Base-by-base conservation (phyloP, 2,888 invertebrate genomes). In the Stenodema calcarata region DNA sequence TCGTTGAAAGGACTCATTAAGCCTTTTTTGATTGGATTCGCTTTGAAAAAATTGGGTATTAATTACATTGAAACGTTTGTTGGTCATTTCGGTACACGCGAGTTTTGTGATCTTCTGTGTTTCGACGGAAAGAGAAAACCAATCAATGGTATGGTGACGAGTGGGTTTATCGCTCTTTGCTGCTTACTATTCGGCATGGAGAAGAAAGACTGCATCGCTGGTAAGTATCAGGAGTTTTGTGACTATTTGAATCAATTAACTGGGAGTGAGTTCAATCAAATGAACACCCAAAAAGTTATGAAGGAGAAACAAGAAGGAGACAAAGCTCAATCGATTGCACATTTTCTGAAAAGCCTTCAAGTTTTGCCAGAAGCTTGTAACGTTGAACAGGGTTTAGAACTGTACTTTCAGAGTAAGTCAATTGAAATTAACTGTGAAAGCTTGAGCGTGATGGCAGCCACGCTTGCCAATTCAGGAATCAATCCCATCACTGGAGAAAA, bases 381-480 rank as follows among this genome's bases (percentile, higher is more conserved):
- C 27, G 28, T 79, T 11, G 50, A 79, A 7, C 44, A 18, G 42
- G 79, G 79, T 6, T 50, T 70, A 11, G 85, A 85, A 11, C 44
- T 85, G 12, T 85, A 70, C 44, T 83, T 41, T 41, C 35, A 87
- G 81, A 70, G 42, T 7, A 78, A 62, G 16, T 70, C 78, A 11
- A 75, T 70, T 14, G 87, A 87, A 78, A 83, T 86, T 11, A 82
- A 76, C n/a, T 28, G 83, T 30, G 86, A 86, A 11, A 83, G 86
- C 42, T 27, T 87, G 14, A 83, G 86, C 27, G 35, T 87, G 23
- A 87, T 88, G 44, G 88, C 80, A 14, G 88, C 87, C 6, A 85
- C 87, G 14, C 44, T 88, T 9, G 88, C 88, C 14, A 87, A 88
- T 62, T 50, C 84, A 16, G 88, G 88, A n/a, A 42, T 78, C 9